Base-by-base conservation (phyloP, 2,888 invertebrate species). In the Vesta saturnalis region DNA sequence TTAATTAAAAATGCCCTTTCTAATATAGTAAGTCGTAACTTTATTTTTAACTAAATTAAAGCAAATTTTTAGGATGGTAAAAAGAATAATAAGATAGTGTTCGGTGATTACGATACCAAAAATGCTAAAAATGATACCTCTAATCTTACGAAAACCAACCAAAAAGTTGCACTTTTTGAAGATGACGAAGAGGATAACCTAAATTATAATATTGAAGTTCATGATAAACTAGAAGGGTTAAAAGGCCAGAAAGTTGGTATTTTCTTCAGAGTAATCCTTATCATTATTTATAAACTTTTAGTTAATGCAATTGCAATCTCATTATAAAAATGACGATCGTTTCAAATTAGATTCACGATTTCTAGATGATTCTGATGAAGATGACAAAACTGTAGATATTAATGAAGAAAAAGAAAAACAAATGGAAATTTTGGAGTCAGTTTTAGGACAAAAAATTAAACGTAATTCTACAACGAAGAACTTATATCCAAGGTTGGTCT, bases 301-400 rank as follows among this genome's bases (percentile, higher is more conserved):
- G 90, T 85, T 91, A 76, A 85, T 92, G 81, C 88, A 90, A 83
- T 86, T 94, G 75, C 92, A 94, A 86, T 88, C 89, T 55, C 88
- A 87, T 77, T 90, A 88, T 83, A 91, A 91, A 80, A 89, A 91
- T 80, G 95, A 95, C 84, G 87, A 90, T 77, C 87, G 95, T 78
- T 95, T 95, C 84, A 85, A 85, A 73, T 85, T 95, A 78, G 92
- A 93, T 83, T 87, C 90, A 76, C 88, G 91, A 73, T 95, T 95
- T 82, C 83, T 89, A 58, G 90, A 88, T 56, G 86, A 87, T 23
- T 82, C 77, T 23, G 73, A 74, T 59, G 82, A 74, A 68, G 73
- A 77, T 59, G 75, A 76, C 39, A 73, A 78, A 19, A 73, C 77
- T 19, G 71, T 57, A n/a, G 19, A 19, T 15, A 15, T 39, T 12